Percentiles rank a stretch among this genome's conserved stretches.
These are phyloP conservation scores for Scaptomyza hsui DNA, from an alignment of 1,140 invertebrate species.

Conservation along the genomic window DNA sequence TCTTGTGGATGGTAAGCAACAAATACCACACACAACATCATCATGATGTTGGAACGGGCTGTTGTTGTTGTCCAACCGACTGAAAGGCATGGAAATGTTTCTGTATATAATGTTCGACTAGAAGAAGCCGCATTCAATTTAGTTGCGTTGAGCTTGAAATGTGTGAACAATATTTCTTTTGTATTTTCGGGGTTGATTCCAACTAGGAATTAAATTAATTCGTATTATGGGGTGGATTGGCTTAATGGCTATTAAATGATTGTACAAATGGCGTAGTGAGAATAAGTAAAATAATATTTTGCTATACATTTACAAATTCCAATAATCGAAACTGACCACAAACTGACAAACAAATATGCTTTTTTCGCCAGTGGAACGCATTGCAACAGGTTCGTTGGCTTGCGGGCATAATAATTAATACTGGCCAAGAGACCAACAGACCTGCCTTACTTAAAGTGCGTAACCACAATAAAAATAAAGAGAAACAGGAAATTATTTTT, in stretches of 20 bases:
- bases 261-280: not conserved
- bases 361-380: conserved; percentile 46
- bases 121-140: conserved; percentile 15
- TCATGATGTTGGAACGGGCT: conserved; percentile 40
- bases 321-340: not conserved
- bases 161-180: conserved; percentile 16
- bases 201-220: conserved; percentile 64
- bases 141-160: conserved; percentile 32
- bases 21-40: conserved; percentile 37
- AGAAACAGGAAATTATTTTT: conserved; percentile 72
- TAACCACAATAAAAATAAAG: conserved; percentile 60
- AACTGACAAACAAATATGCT: conserved; percentile 7
- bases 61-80: conserved; percentile 4
- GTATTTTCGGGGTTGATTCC: conserved; percentile 12
- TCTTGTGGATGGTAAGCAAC: conserved; percentile 3
- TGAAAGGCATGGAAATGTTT: conserved; percentile 5
- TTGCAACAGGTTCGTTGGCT: conserved; percentile 69
- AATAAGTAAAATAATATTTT: not conserved
- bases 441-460: conserved; percentile 63
- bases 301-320: too few relatives aligned
- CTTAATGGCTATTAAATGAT: conserved; percentile 65
- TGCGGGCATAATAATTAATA: conserved; percentile 59
- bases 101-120: not conserved
- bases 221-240: conserved; percentile 52
- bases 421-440: conserved; percentile 54